These are phyloP conservation scores for Cacatua alba DNA, from an alignment of 2,113 vertebrate species.

Conservation along the genomic window DNA sequence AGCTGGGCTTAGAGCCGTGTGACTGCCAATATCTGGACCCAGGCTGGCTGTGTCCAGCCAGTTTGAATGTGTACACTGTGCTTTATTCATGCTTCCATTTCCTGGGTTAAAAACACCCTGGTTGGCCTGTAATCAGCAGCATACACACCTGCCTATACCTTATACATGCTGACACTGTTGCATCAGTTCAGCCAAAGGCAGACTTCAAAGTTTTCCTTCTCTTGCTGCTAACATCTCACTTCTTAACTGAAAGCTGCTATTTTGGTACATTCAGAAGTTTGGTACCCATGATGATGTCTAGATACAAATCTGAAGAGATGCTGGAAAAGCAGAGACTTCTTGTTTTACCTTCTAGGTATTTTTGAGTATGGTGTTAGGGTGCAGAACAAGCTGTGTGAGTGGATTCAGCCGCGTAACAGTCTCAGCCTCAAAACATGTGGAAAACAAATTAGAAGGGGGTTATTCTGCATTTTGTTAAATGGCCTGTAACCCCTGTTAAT, in stretches of 20 bases:
- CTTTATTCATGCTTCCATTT: neutral
- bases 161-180: fast-evolving
- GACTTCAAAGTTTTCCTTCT: neutral
- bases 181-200: neutral
- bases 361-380: neutral
- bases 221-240: neutral
- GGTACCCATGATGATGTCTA: neutral
- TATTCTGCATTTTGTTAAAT: neutral
- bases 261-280: neutral
- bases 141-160: neutral
- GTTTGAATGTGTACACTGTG: neutral
- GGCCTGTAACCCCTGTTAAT: neutral
- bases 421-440: neutral
- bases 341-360: neutral
- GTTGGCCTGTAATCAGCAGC: neutral
- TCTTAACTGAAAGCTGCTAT: neutral
- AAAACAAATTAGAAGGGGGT: neutral
- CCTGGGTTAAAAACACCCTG: neutral
- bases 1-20: neutral
- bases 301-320: neutral
- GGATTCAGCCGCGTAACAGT: neutral
- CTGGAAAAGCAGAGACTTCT: neutral
- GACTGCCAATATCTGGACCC: neutral
- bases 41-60: neutral
- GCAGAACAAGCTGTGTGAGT: neutral